These are phyloP conservation scores for Hyposoter dolosus DNA, from an alignment of 2,888 invertebrate species.

Conservation along the genomic window DNA sequence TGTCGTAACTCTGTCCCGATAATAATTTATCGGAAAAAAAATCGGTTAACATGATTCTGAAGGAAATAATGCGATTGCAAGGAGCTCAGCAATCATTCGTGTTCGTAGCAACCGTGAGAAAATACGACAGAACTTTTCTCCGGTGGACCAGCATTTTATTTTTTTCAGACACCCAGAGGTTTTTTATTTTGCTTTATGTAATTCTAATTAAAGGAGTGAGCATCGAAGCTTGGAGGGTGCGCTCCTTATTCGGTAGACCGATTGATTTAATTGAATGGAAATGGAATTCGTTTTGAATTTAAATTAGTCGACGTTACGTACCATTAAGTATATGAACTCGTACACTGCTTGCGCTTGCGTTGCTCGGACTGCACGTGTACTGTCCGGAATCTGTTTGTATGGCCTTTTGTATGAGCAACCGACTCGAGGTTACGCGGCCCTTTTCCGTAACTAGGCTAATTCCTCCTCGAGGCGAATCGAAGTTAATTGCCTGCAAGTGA, in stretches of 20 bases:
- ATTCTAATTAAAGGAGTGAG: neutral
- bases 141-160: no score
- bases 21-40: conserved; percentile 3
- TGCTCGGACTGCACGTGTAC: conserved; percentile 94
- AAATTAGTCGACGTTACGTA: conserved; percentile 80
- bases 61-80: neutral
- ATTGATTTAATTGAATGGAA: neutral
- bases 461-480: conserved; percentile 95
- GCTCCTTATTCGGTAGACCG: neutral
- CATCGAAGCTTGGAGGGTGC: neutral
- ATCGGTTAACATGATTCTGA: neutral
- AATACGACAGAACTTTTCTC: no score
- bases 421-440: conserved; percentile 92
- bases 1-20: conserved; percentile 49
- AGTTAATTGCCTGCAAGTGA: conserved; percentile 91
- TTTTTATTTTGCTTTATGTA: neutral
- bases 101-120: no score
- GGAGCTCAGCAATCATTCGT: no score
- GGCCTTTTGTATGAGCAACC: conserved; percentile 93
- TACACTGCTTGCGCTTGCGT: conserved; percentile 92
- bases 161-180: neutral
- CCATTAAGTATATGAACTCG: conserved; percentile 95
- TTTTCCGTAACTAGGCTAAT: conserved; percentile 95
- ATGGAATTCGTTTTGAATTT: neutral
- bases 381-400: conserved; percentile 92